Conservation (phyloP, 2,888 invertebrate species). For the Holacanthella duospinosa region DNA sequence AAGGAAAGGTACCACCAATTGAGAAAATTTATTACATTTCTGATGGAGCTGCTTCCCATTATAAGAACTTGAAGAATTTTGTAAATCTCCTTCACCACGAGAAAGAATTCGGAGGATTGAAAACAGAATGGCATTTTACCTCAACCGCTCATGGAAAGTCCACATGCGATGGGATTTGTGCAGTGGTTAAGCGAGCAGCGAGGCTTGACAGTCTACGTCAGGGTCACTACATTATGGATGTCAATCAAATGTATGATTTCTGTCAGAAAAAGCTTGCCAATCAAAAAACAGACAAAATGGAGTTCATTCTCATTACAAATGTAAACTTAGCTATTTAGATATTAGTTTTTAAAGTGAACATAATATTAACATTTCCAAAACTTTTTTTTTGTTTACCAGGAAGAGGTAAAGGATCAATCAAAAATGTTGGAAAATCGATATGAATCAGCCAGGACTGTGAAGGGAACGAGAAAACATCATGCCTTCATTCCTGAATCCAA, state of each 20-base stretch:
- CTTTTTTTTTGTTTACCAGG: neutral
- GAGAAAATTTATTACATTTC: conserved; percentile 1
- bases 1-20: neutral
- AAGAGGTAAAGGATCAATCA: neutral
- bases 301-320: neutral
- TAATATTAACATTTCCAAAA: neutral
- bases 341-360: no score
- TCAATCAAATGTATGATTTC: neutral
- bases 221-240: neutral
- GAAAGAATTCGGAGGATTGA: neutral
- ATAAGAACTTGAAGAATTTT: neutral
- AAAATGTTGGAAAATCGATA: neutral
- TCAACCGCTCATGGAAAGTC: conserved; percentile 2
- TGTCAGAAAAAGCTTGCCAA: neutral
- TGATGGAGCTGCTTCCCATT: conserved; percentile 4
- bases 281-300: neutral
- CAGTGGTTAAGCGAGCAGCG: neutral
- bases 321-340: no score
- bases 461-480: neutral
- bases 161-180: neutral
- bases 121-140: conserved; percentile 7
- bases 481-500: neutral
- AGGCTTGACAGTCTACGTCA: neutral
- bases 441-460: neutral
- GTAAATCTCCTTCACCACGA: neutral